Evolutionary conservation across 30 jellyfish, hydroid and myxozoan genomes (phyloP), one percentile per base, ranked within the genome.

Genomic region (Rhopilema esculentum): DNA sequence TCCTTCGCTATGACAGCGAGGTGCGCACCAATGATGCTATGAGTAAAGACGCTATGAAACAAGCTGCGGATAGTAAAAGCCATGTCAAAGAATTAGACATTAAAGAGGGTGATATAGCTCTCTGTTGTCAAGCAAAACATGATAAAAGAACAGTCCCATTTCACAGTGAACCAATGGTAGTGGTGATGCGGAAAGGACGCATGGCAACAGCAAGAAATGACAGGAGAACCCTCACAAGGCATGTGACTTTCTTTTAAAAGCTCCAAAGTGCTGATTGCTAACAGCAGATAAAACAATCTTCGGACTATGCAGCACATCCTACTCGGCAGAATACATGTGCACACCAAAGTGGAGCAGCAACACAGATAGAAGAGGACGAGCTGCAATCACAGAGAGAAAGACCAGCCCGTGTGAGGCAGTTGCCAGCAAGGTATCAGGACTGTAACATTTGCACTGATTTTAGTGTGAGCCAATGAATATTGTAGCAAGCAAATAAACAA

Each of bases 11-110:
- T 63, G 72, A 63, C 72, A 63, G 72, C 6, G 72, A 63, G 72
- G 27, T 63, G 72, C 72, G 72, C 17, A 63, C 72, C 6, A 63
- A 63, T 0, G 72, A 63, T 24, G 72, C 29, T 63, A 19, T 7
- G 29, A 63, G 72, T n/a, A 85, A 85, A 63, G 61, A 51, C 69
- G 29, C 64, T 0, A 85, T 85, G 93, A 85, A 73, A 69, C 28
- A 57, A 31, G 8, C 50, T 52, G 67, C 72, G 24, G 62, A 79
- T 29, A 77, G 66, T n/a, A 53, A 84, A 30, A 49, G 69, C 19
- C 22, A 67, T 27, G 50, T 40, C 18, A 64, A 82, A 31, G 83
- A 52, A 69, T 20, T 19, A 20, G 78, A 82, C 33, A 40, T 32
- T 64, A 64, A 22, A 33, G 75, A 24, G 12, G 91, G 84, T 20